phyloP scores from a whole-genome alignment of 2,113 vertebrate species.

The Dipodomys stephensi region DNA sequence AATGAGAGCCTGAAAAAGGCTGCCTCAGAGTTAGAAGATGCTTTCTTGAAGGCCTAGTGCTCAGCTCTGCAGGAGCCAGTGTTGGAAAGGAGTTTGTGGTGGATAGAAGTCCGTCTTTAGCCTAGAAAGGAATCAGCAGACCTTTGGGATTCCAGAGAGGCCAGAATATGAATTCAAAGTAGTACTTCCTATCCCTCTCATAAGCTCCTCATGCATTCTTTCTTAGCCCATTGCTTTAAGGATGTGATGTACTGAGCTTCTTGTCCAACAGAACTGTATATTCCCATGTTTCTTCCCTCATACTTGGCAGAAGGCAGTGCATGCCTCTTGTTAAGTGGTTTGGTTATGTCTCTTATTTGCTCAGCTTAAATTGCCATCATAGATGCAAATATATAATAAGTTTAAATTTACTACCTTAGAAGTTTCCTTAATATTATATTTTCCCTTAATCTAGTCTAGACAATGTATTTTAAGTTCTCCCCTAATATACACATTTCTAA shows the following conservation, averaged over 20 bases:
- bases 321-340: too few relatives aligned
- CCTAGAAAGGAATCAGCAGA: not conserved
- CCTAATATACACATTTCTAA: not conserved
- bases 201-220: not conserved
- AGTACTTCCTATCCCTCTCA: not conserved
- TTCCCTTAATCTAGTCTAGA: not conserved
- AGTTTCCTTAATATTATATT: not conserved
- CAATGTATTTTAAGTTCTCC: not conserved
- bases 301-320: too few relatives aligned
- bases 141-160: not conserved
- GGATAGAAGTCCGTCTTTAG: not conserved
- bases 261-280: too few relatives aligned
- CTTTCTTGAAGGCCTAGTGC: not conserved
- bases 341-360: too few relatives aligned
- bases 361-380: too few relatives aligned
- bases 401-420: not conserved
- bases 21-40: not conserved
- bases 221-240: not conserved
- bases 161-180: too few relatives aligned
- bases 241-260: too few relatives aligned
- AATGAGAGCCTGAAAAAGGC: not conserved
- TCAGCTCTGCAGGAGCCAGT: not conserved
- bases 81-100: not conserved
- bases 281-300: too few relatives aligned
- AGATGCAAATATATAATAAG: too few relatives aligned